Percentiles rank a stretch among this genome's conserved stretches.
phyloP scores from a whole-genome alignment of 1,140 invertebrate genomes.

The Coelopa frigida region DNA sequence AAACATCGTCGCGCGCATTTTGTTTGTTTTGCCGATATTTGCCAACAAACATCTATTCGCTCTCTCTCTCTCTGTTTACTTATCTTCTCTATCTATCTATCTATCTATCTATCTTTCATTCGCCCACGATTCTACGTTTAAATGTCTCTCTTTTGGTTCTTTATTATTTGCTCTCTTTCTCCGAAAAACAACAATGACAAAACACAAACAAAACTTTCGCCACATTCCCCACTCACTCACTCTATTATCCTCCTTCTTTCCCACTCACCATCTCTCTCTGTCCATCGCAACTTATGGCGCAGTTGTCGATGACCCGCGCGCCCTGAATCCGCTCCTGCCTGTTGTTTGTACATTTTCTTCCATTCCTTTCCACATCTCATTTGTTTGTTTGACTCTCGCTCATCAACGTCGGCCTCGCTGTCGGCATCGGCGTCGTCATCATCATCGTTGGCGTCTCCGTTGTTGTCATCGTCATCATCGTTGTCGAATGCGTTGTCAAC shows the following conservation, averaged over 20 bases:
- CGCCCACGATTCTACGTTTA: too few relatives aligned
- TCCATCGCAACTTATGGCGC: too few relatives aligned
- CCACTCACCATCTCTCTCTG: not conserved
- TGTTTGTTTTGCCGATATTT: constrained; percentile 14
- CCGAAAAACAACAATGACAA: constrained; percentile 1
- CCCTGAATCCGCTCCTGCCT: constrained; percentile 40
- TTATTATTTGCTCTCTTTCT: not conserved
- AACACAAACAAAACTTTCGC: not conserved
- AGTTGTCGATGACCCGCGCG: too few relatives aligned
- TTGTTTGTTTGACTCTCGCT: constrained; percentile 37
- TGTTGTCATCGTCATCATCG: too few relatives aligned
- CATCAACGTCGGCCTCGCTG: constrained; percentile 3
- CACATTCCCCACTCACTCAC: not conserved
- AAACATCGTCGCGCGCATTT: constrained; percentile 8
- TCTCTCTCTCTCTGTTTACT: not conserved
- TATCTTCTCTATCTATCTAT: too few relatives aligned
- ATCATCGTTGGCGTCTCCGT: not conserved
- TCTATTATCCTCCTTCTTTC: constrained; percentile 3
- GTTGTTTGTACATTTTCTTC: constrained; percentile 45
- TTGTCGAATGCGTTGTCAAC: too few relatives aligned
- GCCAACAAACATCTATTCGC: constrained; percentile 19
- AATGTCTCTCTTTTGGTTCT: too few relatives aligned
- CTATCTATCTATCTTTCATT: too few relatives aligned
- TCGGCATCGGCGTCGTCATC: not conserved
- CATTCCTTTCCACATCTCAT: constrained; percentile 44